Percentiles rank a stretch among this genome's conserved stretches.
Evolutionary conservation across 2,888 invertebrate genomes (phyloP).

Genomic region (Drosophila macrospina): DNA sequence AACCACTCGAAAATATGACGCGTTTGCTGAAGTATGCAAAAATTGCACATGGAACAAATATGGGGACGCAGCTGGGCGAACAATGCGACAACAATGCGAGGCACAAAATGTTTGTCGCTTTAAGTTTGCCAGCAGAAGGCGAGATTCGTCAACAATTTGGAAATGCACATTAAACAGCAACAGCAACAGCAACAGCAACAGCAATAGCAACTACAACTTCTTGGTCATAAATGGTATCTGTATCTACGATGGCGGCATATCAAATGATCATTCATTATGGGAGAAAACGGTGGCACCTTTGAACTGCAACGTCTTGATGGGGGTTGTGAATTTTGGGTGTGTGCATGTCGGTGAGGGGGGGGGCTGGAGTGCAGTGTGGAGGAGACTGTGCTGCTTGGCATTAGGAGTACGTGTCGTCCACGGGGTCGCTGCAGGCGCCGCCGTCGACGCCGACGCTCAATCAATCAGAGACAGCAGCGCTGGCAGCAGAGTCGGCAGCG

Average conservation of each 20-base stretch:
- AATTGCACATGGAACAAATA: conserved; percentile 81
- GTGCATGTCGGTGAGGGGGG: too few relatives aligned
- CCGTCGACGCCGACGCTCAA: conserved; percentile 53
- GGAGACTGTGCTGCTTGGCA: conserved; percentile 21
- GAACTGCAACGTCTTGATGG: conserved; percentile 60
- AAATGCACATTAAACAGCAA: conserved; percentile 50
- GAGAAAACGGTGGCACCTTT: conserved; percentile 71
- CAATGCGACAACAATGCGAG: conserved; percentile 40
- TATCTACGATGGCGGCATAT: conserved; percentile 59
- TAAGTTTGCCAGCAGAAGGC: conserved; percentile 36
- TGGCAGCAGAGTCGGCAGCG: conserved; percentile 28
- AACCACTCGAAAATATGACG: conserved; percentile 84
- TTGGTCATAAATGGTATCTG: conserved; percentile 53
- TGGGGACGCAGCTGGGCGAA: conserved; percentile 52
- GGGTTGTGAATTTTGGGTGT: neutral
- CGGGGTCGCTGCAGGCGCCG: conserved; percentile 57
- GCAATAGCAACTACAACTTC: conserved; percentile 18
- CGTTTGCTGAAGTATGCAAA: conserved; percentile 85
- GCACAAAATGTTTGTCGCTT: conserved; percentile 59
- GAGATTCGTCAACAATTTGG: conserved; percentile 51
- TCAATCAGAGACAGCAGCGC: conserved; percentile 61
- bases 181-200: conserved; percentile 13
- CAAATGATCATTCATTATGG: conserved; percentile 67
- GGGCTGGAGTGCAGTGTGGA: neutral
- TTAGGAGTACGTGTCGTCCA: conserved; percentile 60